Base-by-base conservation (phyloP, 2,113 vertebrate genomes). In the Cepphus grylle region DNA sequence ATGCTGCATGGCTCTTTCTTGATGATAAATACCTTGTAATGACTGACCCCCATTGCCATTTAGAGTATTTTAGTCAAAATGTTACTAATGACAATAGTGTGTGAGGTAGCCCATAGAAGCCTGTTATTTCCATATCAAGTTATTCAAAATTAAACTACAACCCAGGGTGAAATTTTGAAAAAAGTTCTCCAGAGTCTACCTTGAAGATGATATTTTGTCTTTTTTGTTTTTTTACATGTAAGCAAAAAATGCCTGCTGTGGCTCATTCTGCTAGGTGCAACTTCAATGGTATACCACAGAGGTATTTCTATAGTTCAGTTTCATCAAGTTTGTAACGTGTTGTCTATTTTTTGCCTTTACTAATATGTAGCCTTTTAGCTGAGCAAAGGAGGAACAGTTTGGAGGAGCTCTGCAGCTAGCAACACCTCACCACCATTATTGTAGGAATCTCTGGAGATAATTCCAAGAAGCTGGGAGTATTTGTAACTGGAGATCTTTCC, bases 141-240 rank as follows among this genome's bases (percentile, higher is more conserved):
- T 82, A 30, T 71, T 88, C 8, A 86, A 83, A 74, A 29, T 59
- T 59, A 86, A 86, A 78, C 29, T 77, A 5, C 7, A 63, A 2
- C 50, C 42, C 56, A 42, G 52, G 16, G 15, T 81, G 19, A 78
- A 53, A 25, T 55, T 34, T 45, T n/a, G 7, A 6, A 5, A n/a
- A 47, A 65, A 61, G 20, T 49, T 3, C 14, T 87, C 7, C 17
- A 14, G 16, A 50, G 22, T 63, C 36, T 45, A 4, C 52, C 15
- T 65, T 65, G 27, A 71, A 78, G 52, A 77, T 23, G 29, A 69
- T 50, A 20, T 40, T 78, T 55, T 70, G 16, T 26, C 15, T 71
- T 49, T 19, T 66, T n/a, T 36, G 36, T 61, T 20, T 62, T 42
- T 30, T 38, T 18, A n/a, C 22, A 17, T 0, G 0, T 32, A 11